These are phyloP conservation scores for Siphonodentalium dalli DNA, from an alignment of 2,888 invertebrate genomes.

Conservation along the genomic window DNA sequence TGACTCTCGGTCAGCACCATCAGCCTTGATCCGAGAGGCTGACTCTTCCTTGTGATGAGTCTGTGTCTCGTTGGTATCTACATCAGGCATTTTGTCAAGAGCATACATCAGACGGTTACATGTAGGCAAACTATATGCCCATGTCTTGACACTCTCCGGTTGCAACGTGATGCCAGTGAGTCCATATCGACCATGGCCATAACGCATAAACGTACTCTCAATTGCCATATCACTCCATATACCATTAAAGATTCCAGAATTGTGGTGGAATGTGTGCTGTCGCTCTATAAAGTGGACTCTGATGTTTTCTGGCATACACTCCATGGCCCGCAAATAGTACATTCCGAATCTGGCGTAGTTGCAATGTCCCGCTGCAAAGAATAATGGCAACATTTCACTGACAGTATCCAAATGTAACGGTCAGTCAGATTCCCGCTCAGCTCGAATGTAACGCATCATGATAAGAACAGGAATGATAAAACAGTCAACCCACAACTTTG, in stretches of 20 bases:
- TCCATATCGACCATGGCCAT: conserved; percentile 24
- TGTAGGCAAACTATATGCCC: conserved; percentile 27
- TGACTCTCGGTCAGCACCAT: conserved; percentile 17
- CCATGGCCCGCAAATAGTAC: conserved; percentile 24
- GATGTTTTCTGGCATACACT: conserved; percentile 16
- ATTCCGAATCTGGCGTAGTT: conserved; percentile 22
- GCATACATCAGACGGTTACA: conserved; percentile 15
- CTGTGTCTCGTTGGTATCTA: not conserved
- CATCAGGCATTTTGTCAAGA: conserved; percentile 2
- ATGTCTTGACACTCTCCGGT: conserved; percentile 8
- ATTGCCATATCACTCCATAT: conserved; percentile 28
- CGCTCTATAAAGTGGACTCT: conserved; percentile 11
- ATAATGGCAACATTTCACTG: conserved; percentile 25
- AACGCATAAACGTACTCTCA: conserved; percentile 29
- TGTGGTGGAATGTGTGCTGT: conserved; percentile 27
- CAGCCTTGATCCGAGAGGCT: conserved; percentile 8
- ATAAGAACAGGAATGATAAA: conserved; percentile 26
- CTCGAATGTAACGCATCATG: conserved; percentile 23
- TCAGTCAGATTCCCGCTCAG: conserved; percentile 25
- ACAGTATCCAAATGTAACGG: conserved; percentile 23
- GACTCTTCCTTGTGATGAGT: conserved; percentile 27
- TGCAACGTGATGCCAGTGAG: conserved; percentile 23
- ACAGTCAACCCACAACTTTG: conserved; percentile 18
- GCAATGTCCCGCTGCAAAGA: conserved; percentile 21
- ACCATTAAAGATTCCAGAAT: conserved; percentile 27